phyloP scores from a whole-genome alignment of 1,140 invertebrate genomes.

The Bilobella aurantiaca region DNA sequence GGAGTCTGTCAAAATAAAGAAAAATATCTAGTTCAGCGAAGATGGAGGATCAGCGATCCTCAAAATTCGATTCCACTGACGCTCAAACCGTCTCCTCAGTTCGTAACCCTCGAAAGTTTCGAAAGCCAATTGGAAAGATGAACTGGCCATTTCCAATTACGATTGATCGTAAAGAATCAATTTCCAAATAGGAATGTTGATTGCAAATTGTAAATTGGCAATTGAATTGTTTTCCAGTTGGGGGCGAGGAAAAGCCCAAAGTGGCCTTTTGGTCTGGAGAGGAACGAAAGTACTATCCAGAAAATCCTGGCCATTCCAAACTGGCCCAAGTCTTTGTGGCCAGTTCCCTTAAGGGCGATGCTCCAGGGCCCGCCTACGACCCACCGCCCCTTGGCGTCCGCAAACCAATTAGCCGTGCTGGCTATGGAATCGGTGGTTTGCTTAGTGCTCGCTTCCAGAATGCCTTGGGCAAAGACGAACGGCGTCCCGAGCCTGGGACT shows the following conservation, averaged over 20 bases:
- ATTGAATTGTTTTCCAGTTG: too few species aligned
- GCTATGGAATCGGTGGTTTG: slow-evolving; percentile 15
- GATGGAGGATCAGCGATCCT: too few species aligned
- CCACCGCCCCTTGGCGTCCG: not conserved
- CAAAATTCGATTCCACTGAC: too few species aligned
- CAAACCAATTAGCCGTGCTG: slow-evolving; percentile 12
- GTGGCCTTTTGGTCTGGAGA: slow-evolving; percentile 15
- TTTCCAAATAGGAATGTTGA: too few species aligned
- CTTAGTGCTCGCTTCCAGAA: slow-evolving; percentile 8
- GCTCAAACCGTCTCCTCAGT: too few species aligned
- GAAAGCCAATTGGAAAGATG: too few species aligned
- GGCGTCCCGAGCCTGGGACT: slow-evolving; percentile 3
- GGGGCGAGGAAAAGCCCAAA: slow-evolving; percentile 3
- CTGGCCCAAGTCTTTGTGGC: slow-evolving; percentile 2
- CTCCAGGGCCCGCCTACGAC: slow-evolving; percentile 12
- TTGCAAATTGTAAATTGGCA: too few species aligned
- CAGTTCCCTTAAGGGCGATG: not conserved
- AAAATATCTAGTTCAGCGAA: too few species aligned
- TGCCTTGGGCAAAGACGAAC: not conserved
- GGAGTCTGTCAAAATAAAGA: too few species aligned
- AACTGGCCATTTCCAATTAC: too few species aligned
- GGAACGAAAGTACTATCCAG: slow-evolving; percentile 16
- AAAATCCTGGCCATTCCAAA: slow-evolving; percentile 10
- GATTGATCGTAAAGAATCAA: too few species aligned
- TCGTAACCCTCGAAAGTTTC: too few species aligned